Percentiles rank a stretch among this genome's conserved stretches.
Evolutionary conservation across 2,113 vertebrate species (phyloP).

Genomic region (Burhinus bistriatus): DNA sequence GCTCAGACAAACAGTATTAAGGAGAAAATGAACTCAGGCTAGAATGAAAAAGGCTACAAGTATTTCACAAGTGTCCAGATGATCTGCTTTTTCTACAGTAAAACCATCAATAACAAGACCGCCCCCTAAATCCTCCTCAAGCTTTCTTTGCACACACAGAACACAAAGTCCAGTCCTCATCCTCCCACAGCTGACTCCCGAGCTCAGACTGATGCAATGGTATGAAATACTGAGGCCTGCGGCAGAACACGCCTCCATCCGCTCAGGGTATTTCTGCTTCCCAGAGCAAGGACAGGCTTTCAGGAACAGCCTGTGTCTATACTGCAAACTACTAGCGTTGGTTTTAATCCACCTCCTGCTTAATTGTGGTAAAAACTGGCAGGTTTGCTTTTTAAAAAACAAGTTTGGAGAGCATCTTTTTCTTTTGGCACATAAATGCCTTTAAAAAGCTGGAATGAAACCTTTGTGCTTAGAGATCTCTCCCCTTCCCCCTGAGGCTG

Average conservation of each 20-base stretch:
- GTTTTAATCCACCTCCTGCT: not conserved
- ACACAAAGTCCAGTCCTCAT: not conserved
- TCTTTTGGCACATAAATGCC: not conserved
- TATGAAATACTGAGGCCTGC: not conserved
- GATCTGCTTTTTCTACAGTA: not conserved
- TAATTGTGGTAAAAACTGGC: not conserved
- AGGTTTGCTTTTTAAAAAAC: not conserved
- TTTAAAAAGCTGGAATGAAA: not conserved
- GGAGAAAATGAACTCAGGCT: not conserved
- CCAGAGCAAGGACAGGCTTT: not conserved
- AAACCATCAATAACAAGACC: not conserved
- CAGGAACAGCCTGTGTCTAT: not conserved
- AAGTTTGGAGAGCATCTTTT: not conserved
- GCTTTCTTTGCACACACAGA: not conserved
- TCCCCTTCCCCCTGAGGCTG: not conserved
- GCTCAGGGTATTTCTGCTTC: not conserved
- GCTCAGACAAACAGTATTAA: not conserved
- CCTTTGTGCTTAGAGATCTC: not conserved
- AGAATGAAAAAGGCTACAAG: not conserved
- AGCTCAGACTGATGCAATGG: constrained; percentile 26
- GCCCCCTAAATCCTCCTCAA: not conserved
- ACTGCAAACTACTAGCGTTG: not conserved
- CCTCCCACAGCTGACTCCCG: not conserved
- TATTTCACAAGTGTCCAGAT: not conserved
- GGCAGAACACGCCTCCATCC: not conserved